These are phyloP conservation scores for Leuciscus idus DNA, from an alignment of 2,113 vertebrate species.

Conservation along the genomic window DNA sequence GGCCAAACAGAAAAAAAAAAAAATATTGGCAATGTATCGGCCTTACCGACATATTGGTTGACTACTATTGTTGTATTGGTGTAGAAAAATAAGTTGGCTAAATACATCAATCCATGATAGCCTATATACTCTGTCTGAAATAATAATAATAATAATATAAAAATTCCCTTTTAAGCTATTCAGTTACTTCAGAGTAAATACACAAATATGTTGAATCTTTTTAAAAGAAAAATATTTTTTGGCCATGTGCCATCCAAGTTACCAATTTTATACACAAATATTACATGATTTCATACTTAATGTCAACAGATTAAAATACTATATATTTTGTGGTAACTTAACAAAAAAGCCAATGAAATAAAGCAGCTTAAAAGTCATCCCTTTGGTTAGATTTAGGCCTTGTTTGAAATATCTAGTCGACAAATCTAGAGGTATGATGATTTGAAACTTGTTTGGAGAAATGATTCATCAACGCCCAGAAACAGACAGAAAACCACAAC, in stretches of 20 bases:
- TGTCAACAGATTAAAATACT: neutral
- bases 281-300: neutral
- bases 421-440: neutral
- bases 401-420: neutral
- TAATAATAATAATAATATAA: neutral
- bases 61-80: neutral
- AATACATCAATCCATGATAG: neutral
- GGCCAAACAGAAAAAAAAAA: too few species aligned
- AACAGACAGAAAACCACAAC: slow-evolving; percentile 63
- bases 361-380: neutral
- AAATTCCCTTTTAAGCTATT: neutral
- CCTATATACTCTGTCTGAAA: too few species aligned
- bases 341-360: neutral
- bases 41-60: neutral
- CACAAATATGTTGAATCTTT: neutral
- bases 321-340: neutral
- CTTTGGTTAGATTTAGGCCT: neutral
- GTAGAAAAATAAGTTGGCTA: neutral
- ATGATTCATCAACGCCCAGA: slow-evolving; percentile 50
- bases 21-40: neutral
- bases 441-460: slow-evolving; percentile 2
- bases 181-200: neutral
- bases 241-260: neutral
- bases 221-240: neutral
- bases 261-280: neutral